phyloP scores from a whole-genome alignment of 2,113 vertebrate genomes.

The Festucalex cinctus region DNA sequence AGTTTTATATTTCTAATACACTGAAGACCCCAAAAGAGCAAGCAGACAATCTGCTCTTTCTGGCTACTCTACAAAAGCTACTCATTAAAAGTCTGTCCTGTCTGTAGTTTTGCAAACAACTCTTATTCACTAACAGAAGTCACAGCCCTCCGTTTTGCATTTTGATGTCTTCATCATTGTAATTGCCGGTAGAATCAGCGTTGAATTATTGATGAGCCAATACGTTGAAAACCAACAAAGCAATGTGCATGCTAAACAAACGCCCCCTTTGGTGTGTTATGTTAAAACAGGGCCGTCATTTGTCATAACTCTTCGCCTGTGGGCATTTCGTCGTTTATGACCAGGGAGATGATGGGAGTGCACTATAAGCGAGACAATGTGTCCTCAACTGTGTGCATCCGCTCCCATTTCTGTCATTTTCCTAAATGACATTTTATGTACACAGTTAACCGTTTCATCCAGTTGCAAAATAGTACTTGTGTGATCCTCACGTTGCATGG shows the following conservation, averaged over 20 bases:
- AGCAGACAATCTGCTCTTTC: constrained; percentile 60
- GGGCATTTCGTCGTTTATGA: constrained; percentile 44
- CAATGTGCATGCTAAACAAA: constrained; percentile 64
- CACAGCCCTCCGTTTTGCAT: constrained; percentile 53
- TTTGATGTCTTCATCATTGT: constrained; percentile 71
- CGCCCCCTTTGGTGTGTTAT: constrained; percentile 46
- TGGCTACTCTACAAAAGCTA: constrained; percentile 59
- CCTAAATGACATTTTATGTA: background rate
- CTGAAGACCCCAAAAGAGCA: constrained; percentile 54
- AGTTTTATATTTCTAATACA: constrained; percentile 51
- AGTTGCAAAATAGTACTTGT: background rate
- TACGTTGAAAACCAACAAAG: constrained; percentile 58
- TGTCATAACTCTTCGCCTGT: constrained; percentile 48
- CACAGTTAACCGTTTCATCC: background rate
- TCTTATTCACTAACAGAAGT: constrained; percentile 50
- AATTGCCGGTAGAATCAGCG: constrained; percentile 53
- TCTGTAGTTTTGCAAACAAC: constrained; percentile 50
- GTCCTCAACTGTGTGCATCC: constrained; percentile 31
- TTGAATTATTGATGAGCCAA: constrained; percentile 66
- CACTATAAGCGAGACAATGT: constrained; percentile 34
- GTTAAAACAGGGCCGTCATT: constrained; percentile 31
- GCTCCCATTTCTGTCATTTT: constrained; percentile 9
- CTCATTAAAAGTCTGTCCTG: constrained; percentile 72
- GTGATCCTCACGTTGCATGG: background rate
- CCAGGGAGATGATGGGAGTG: constrained; percentile 45